phyloP scores from a whole-genome alignment of 1,140 invertebrate genomes.

The Muscidifurax raptorellus region DNA sequence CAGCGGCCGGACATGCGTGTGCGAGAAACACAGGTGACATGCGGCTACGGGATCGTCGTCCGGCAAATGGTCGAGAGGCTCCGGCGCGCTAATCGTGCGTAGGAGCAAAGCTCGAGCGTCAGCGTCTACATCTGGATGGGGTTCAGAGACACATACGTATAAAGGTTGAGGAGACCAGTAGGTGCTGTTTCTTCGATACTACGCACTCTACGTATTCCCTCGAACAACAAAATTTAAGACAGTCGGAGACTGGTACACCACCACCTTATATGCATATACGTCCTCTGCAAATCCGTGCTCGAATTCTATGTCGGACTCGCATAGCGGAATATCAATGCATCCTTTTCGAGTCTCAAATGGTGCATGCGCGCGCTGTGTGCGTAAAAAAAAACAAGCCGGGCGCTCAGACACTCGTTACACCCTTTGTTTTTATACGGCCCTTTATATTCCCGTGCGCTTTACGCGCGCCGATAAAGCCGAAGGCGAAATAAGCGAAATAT shows the following conservation, averaged over 20 bases:
- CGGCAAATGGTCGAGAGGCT: background rate
- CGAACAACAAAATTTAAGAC: too few species aligned
- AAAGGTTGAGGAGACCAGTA: background rate
- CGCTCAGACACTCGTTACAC: background rate
- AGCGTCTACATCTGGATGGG: background rate
- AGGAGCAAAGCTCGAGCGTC: background rate
- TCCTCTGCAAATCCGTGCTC: background rate
- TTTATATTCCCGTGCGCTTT: background rate
- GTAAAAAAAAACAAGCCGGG: background rate
- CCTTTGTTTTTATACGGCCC: background rate
- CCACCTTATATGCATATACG: background rate
- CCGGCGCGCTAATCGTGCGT: background rate
- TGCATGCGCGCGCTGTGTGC: background rate
- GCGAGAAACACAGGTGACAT: background rate
- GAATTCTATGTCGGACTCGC: background rate
- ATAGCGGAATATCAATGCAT: background rate
- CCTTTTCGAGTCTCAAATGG: background rate
- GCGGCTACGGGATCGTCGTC: background rate
- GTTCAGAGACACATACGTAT: background rate
- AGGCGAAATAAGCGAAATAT: constrained; percentile 1
- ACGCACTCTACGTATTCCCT: too few species aligned
- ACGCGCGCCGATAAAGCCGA: background rate
- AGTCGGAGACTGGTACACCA: background rate
- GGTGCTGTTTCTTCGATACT: too few species aligned
- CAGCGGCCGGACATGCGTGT: constrained; percentile 61